A percentile compares a stretch with the other conserved stretches of the same genome.
Evolutionary conservation across 2,113 vertebrate species (phyloP).

Genomic region (Clarias gariepinus): DNA sequence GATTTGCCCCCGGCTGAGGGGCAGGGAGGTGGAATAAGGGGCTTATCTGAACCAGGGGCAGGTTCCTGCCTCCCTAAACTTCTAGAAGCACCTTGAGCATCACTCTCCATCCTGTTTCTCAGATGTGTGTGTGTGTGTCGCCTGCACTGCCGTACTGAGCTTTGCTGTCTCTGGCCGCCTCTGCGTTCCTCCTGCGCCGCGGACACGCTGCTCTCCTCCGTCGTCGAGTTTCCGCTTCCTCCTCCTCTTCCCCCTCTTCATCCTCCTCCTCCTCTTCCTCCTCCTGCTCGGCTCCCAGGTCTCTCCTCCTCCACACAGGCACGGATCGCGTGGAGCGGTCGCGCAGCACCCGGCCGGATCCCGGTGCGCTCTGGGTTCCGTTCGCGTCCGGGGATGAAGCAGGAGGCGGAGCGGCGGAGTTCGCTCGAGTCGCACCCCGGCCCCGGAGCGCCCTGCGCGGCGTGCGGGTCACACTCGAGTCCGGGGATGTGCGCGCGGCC

Average conservation of each 20-base stretch:
- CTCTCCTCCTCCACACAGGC: slow-evolving; percentile 72
- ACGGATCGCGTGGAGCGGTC: slow-evolving; percentile 71
- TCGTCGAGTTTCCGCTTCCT: slow-evolving; percentile 56
- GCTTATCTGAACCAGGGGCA: neutral
- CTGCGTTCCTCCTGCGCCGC: slow-evolving; percentile 65
- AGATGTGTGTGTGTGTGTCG: too few relatives aligned
- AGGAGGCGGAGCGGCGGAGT: slow-evolving; percentile 58
- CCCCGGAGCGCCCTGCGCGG: slow-evolving; percentile 69
- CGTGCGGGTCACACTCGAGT: slow-evolving; percentile 56
- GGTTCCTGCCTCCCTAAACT: neutral
- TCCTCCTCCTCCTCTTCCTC: slow-evolving; percentile 55
- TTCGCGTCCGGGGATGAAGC: slow-evolving; percentile 57
- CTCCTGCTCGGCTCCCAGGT: slow-evolving; percentile 63
- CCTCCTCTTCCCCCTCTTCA: slow-evolving; percentile 57
- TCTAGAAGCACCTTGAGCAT: neutral
- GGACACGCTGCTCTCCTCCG: slow-evolving; percentile 72
- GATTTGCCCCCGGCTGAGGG: neutral
- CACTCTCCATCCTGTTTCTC: neutral
- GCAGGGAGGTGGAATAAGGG: neutral
- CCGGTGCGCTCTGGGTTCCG: slow-evolving; percentile 58
- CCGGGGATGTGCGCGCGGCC: slow-evolving; percentile 71
- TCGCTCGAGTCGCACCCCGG: slow-evolving; percentile 63
- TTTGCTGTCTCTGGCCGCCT: slow-evolving; percentile 54
- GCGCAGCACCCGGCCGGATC: slow-evolving; percentile 72
- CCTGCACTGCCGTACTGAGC: neutral